Percentiles rank a stretch among this genome's conserved stretches.
phyloP scores from a whole-genome alignment of 2,888 invertebrate genomes.

The Dryobota labecula region DNA sequence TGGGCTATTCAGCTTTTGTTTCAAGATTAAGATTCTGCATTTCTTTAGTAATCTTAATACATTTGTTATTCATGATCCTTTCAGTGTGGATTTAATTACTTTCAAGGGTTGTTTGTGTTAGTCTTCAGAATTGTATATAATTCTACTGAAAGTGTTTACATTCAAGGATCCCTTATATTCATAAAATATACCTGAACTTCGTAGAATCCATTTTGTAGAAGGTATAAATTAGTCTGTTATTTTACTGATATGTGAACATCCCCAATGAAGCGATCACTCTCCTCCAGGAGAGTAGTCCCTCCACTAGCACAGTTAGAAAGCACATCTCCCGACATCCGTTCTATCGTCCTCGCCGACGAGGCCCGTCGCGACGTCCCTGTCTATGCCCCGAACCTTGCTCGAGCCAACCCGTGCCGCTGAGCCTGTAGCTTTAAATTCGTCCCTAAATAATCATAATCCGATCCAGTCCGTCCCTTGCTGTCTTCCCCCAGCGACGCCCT shows the following conservation, averaged over 20 bases:
- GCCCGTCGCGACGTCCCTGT: no score
- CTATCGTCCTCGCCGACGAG: no score
- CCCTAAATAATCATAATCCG: no score
- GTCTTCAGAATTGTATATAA: constrained; percentile 3
- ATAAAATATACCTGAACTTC: background rate
- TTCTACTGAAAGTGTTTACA: background rate
- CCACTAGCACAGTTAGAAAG: no score
- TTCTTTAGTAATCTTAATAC: constrained; percentile 75
- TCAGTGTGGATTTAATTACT: constrained; percentile 38
- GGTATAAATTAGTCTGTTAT: background rate
- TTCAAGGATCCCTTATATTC: background rate
- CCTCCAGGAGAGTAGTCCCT: no score
- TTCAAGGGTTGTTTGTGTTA: constrained; percentile 12
- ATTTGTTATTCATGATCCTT: constrained; percentile 58
- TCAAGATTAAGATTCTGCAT: constrained; percentile 77
- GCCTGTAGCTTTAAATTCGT: no score
- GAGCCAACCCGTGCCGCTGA: no score
- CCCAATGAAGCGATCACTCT: no score
- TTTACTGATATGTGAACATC: constrained; percentile 1
- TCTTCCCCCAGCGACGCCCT: no score
- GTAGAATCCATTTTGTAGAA: background rate
- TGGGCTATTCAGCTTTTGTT: constrained; percentile 79
- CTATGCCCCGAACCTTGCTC: no score
- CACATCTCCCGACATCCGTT: no score
- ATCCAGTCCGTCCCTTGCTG: no score